A percentile compares a stretch with the other conserved stretches of the same genome.
Evolutionary conservation across 2,113 vertebrate species (phyloP).

Genomic region (Paramisgurnus dabryanus): DNA sequence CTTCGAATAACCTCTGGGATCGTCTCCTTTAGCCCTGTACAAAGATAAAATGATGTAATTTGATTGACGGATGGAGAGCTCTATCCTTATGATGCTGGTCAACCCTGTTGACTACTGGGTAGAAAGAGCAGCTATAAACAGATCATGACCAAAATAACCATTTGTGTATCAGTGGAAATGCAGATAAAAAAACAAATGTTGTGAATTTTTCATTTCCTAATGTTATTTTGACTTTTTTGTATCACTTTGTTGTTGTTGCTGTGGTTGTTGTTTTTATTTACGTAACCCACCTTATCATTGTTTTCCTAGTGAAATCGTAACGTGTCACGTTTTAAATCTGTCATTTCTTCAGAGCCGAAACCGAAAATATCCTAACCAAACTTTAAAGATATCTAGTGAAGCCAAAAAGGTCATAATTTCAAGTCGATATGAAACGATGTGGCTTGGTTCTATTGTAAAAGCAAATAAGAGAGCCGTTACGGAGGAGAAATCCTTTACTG

Average conservation of each 20-base stretch:
- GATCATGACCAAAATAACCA: conserved; percentile 94
- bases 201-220: too few relatives aligned
- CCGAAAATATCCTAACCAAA: conserved; percentile 98
- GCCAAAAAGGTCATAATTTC: conserved; percentile 98
- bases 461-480: conserved; percentile 97
- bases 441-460: conserved; percentile 95
- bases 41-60: conserved; percentile 87
- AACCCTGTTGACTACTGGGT: conserved; percentile 40
- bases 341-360: conserved; percentile 88
- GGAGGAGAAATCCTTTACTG: conserved; percentile 80
- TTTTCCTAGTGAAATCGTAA: conserved; percentile 89
- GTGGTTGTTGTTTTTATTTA: conserved; percentile 67
- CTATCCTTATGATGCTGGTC: conserved; percentile 57
- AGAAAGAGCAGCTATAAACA: conserved; percentile 90
- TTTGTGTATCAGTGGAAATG: conserved; percentile 93
- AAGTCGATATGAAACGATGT: conserved; percentile 96
- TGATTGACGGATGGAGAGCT: conserved; percentile 82
- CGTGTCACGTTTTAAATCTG: conserved; percentile 78
- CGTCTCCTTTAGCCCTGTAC: conserved; percentile 94
- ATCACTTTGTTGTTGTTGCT: conserved; percentile 61
- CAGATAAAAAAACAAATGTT: conserved; percentile 80
- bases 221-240: conserved; percentile 78
- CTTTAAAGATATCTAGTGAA: conserved; percentile 97
- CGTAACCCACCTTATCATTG: conserved; percentile 66
- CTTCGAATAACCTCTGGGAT: conserved; percentile 99